Evolutionary conservation across 1,140 invertebrate genomes (phyloP), one percentile per base, ranked within the genome.

Genomic region (Rhyzopertha dominica): DNA sequence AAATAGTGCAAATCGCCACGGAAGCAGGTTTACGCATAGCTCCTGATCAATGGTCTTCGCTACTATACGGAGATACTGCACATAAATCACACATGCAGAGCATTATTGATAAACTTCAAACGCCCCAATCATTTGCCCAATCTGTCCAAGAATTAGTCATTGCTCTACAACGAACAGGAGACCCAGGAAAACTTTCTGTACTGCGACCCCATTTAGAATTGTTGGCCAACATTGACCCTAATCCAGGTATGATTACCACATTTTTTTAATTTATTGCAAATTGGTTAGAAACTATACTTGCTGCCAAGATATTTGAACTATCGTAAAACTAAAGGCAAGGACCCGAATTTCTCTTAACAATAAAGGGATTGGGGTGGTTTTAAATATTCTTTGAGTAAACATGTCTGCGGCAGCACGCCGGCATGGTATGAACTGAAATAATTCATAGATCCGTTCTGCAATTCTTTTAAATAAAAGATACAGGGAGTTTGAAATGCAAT

Each of bases 81-180:
- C 95, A 98, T 61, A 98, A 98, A 66, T 95, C 92, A 13, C 93
- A 98, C 63, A 98, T 99, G 95, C 95, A 99, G 69, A 95, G 91
- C 58, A 98, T 98, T 44, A 96, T 98, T 58, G 85, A 90, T 56
- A 90, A 95, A 73, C 68, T 95, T 20, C 91, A 95, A 72, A 95
- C 90, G 10, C 90, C 90, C 0, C 85, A 90, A 52, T 90, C 87
- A 1, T 94, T 95, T 69, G 81, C 85, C 1, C 87, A 92, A 66
- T 88, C 86, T 26, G 85, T 95, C 1, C 90, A 93, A 65, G 93
- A 97, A 66, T 67, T 97, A 44, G 82, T 95, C 14, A 91, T 95
- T 47, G 91, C 90, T 0, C 70, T 96, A 43, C 92, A 96, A 64
- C 76, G 92, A 47, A 94, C 90, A 4, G 85, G 85, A 0, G 92